phyloP scores from a whole-genome alignment of 2,888 invertebrate genomes.

The Panopea generosa region DNA sequence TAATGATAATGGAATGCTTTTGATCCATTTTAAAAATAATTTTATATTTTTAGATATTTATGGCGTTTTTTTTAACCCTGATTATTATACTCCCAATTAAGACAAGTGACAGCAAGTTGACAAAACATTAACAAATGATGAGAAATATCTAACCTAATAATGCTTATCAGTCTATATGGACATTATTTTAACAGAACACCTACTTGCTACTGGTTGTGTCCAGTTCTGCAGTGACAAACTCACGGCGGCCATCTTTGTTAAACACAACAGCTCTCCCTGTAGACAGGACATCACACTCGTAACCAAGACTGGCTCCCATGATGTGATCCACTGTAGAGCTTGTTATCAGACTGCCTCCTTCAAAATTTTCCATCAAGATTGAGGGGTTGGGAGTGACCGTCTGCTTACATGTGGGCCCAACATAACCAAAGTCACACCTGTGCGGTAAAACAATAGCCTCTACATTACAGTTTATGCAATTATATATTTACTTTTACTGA shows the following conservation, averaged over 20 bases:
- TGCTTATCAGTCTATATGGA: no score
- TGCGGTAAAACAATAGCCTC: background rate
- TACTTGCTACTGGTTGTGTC: slow-evolving; percentile 83
- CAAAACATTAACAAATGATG: no score
- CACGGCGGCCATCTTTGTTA: slow-evolving; percentile 77
- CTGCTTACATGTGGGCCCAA: slow-evolving; percentile 79
- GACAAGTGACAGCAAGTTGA: no score
- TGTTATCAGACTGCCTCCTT: slow-evolving; percentile 63
- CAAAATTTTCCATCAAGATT: slow-evolving; percentile 74
- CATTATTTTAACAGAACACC: slow-evolving; percentile 13
- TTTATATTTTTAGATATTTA: no score
- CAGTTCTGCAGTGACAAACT: slow-evolving; percentile 81
- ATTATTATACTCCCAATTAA: no score
- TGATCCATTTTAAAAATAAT: no score
- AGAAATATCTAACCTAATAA: no score
- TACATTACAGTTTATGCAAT: background rate
- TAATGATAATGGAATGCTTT: no score
- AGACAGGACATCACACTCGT: slow-evolving; percentile 83
- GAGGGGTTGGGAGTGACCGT: slow-evolving; percentile 71
- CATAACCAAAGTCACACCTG: slow-evolving; percentile 85
- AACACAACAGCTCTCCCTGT: slow-evolving; percentile 84
- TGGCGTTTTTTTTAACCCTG: no score
- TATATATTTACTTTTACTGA: no score
- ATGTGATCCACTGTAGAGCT: slow-evolving; percentile 69
- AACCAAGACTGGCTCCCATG: slow-evolving; percentile 80